These are phyloP conservation scores for Butastur rufipennis DNA, from an alignment of 2,113 vertebrate genomes.

Conservation along the genomic window DNA sequence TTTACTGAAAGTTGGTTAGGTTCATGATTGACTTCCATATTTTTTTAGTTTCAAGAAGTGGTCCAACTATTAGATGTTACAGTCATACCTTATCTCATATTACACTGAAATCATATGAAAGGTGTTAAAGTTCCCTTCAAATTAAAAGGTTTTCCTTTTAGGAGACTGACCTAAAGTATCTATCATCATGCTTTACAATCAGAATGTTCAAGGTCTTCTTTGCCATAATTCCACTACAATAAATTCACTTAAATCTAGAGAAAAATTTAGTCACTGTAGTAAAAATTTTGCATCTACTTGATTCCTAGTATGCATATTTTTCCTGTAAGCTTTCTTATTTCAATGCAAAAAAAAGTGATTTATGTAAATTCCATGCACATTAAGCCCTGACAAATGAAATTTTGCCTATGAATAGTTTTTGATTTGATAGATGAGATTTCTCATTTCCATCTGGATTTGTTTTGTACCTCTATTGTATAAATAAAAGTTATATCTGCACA, in stretches of 20 bases:
- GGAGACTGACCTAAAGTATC: neutral
- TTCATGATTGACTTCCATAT: neutral
- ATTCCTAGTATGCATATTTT: neutral
- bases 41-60: neutral
- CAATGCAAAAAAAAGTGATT: neutral
- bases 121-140: neutral
- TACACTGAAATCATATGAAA: neutral
- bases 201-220: neutral
- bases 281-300: neutral
- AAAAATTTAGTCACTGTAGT: neutral
- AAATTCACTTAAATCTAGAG: neutral
- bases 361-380: neutral
- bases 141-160: neutral
- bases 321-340: neutral
- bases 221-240: neutral
- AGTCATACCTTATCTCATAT: neutral
- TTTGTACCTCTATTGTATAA: neutral
- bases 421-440: neutral
- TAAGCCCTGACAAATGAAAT: neutral
- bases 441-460: neutral
- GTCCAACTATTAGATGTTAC: neutral
- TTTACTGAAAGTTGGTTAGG: neutral
- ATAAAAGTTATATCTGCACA: neutral
- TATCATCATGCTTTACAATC: neutral
- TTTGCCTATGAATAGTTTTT: neutral